Conservation (phyloP, 2,797 vertebrate species). For the Oceanodroma leucorhoa region DNA sequence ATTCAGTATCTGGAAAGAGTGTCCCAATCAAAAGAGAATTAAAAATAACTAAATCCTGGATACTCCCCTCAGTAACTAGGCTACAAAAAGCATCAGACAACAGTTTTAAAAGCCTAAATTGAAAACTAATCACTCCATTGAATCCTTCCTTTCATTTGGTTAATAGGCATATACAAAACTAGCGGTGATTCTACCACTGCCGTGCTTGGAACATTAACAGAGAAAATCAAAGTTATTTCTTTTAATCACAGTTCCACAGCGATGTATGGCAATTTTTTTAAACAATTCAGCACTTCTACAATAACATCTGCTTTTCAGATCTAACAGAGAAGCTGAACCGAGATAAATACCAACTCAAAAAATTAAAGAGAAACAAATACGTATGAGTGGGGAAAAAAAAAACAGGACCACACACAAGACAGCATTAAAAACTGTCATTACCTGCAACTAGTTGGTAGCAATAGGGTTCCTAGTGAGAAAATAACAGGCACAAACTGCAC, state of each 20-base stretch:
- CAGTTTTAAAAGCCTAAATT: constrained; percentile 54
- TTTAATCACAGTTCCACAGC: neutral
- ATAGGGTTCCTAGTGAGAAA: neutral
- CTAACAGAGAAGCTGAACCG: neutral
- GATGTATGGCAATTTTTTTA: neutral
- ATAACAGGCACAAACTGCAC: neutral
- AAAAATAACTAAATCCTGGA: constrained; percentile 56
- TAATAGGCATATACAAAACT: constrained; percentile 25
- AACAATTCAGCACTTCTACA: neutral
- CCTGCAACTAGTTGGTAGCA: neutral
- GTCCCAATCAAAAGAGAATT: constrained; percentile 16
- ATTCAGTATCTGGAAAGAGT: neutral
- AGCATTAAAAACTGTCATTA: neutral
- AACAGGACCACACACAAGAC: neutral
- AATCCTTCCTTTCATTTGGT: constrained; percentile 43
- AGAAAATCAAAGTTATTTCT: constrained; percentile 17
- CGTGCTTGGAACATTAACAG: neutral
- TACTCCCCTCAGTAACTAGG: constrained; percentile 17
- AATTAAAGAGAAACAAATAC: neutral
- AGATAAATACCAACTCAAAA: neutral
- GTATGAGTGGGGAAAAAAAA: accelerated
- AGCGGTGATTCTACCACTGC: neutral
- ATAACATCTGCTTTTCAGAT: constrained; percentile 2
- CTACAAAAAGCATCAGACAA: constrained; percentile 31
- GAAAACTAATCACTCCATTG: constrained; percentile 55